Base-by-base conservation (phyloP, 2,113 vertebrate genomes). In the Indicator maculatus region DNA sequence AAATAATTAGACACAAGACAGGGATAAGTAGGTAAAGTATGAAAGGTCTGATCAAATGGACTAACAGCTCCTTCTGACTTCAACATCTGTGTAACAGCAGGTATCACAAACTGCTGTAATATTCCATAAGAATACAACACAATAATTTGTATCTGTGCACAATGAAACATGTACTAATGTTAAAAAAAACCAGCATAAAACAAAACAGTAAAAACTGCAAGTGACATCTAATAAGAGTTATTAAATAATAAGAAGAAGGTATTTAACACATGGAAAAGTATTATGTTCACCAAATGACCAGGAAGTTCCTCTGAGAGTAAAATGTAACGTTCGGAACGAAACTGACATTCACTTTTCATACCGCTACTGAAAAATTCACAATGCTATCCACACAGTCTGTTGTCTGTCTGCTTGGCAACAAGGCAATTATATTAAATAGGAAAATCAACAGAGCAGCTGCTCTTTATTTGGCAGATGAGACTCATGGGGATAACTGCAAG, bases 341-440 rank as follows among this genome's bases (percentile, higher is more conserved):
- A 97, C 95, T 92, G 95, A 69, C 70, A 92, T 95, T 93, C 24
- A 92, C 86, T 96, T 72, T 93, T 75, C 52, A 59, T 91, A 88
- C 95, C 41, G 83, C 69, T 94, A 94, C 95, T 96, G 89, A 96
- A 88, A 96, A 97, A 94, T 87, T 96, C 93, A 96, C 83, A 94
- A 45, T 44, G 64, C 83, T 94, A 76, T 95, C 93, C 83, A 93
- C 83, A 78, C 11, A 94, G 52, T 78, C 71, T 93, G 67, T 88
- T 93, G 45, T 79, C 24, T 90, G 78, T 63, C 52, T 91, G 89
- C 90, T 97, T 71, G 93, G 19, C 44, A 96, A 87, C 41, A 89
- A 93, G 64, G 64, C 90, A 91, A 92, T 58, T 94, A 55, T 63
- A 96, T 72, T 96, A 92, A 93, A 93, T 1, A 75, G 74, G 77